Evolutionary conservation across 2,888 invertebrate genomes (phyloP), one percentile per base, ranked within the genome.

Genomic region (Paralinhomoeus sp.): DNA sequence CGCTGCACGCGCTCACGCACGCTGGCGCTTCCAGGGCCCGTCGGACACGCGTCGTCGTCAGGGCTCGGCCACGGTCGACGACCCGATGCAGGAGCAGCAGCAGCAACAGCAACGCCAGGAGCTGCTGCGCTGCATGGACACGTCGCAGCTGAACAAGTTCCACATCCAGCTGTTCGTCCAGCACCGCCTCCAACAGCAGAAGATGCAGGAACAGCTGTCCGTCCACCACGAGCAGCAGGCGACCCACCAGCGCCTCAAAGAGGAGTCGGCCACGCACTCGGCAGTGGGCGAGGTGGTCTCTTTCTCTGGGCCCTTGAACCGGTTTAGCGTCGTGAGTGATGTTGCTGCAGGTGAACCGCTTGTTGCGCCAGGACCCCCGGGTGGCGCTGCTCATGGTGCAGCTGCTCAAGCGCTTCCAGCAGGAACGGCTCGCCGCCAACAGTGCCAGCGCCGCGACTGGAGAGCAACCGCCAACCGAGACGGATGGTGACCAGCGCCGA

Each of bases 331-430:
- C 12, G 5, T 27, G 27, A 5, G 5, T 27, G n/a, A 5, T 27
- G 5, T 27, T 12, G 12, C 12, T 27, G 27, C 27, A 27, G 27
- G 27, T 27, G 12, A 17, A 37, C 1, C 40, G 31, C 9, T 23
- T 59, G 24, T 49, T 56, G 22, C 45, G 46, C 23, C 48, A 54
- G 43, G 56, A 60, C 41, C 49, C 54, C 3, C 45, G 54, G 24
- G 53, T 56, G 7, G 55, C 60, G 21, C 48, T 59, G 5, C 49
- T 59, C 23, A 57, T 60, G 24, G 57, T 60, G 1, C 56, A 56
- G 13, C 47, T 60, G 20, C 44, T 60, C 34, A 27, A 27, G 27
- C 5, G 12, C 7, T 27, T 27, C 27, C 27, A 27, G 27, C 12
- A 5, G 27, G 27, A 27, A 12, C 27, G 27, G 12, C 12, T 5